Percentiles rank a stretch among this genome's conserved stretches.
Evolutionary conservation across 2,888 invertebrate genomes (phyloP).

Genomic region (Archaeoteleia sp.): DNA sequence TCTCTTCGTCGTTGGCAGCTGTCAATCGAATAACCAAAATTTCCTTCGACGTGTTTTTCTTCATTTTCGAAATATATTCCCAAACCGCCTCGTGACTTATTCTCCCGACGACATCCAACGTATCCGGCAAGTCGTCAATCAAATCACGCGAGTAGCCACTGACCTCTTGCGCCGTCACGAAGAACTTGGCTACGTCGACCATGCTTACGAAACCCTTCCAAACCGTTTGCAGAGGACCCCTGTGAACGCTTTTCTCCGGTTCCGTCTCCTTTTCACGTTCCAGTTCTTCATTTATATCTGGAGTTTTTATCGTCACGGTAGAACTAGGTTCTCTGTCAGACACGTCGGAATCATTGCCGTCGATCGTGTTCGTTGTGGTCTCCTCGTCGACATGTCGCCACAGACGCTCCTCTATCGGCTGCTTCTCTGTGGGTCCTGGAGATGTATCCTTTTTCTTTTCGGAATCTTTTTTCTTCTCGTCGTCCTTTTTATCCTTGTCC

Average conservation of each 20-base stretch:
- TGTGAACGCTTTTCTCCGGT: constrained; percentile 39
- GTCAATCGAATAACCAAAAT: constrained; percentile 88
- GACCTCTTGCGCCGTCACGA: constrained; percentile 87
- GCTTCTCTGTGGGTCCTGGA: constrained; percentile 53
- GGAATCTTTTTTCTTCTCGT: constrained; percentile 56
- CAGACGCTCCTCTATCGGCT: constrained; percentile 76
- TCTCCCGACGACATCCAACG: constrained; percentile 92
- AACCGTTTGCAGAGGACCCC: constrained; percentile 73
- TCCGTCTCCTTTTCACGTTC: constrained; percentile 60
- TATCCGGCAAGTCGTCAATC: constrained; percentile 84
- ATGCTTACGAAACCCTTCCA: constrained; percentile 93
- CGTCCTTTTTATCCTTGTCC: constrained; percentile 60
- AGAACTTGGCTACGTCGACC: constrained; percentile 93
- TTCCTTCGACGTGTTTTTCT: constrained; percentile 90
- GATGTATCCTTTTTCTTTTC: constrained; percentile 57
- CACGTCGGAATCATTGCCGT: constrained; percentile 71
- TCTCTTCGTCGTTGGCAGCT: constrained; percentile 88
- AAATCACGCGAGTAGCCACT: constrained; percentile 80
- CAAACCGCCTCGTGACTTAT: constrained; percentile 93
- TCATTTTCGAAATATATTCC: constrained; percentile 95
- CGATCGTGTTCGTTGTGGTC: constrained; percentile 67
- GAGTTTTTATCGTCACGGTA: constrained; percentile 83
- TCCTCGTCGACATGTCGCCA: constrained; percentile 77
- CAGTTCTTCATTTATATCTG: constrained; percentile 72
- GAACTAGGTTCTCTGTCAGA: constrained; percentile 87